Conservation (phyloP, 2,888 invertebrate species). For the Cataglyphis rosenhaueri region DNA sequence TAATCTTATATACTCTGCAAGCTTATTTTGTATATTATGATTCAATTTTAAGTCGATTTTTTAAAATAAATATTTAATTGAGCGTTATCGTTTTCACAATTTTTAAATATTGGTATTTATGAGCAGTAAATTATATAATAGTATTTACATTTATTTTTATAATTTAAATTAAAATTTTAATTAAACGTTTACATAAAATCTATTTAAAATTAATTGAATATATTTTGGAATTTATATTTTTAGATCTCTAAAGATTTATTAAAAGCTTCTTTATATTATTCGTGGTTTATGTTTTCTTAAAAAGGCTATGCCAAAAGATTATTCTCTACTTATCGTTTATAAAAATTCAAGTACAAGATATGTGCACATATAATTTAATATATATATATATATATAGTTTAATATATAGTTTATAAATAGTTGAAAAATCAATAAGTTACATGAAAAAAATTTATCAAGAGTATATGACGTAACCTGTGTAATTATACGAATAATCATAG, state of each 20-base stretch:
- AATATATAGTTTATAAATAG: neutral
- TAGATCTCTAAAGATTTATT: neutral
- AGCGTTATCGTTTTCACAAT: neutral
- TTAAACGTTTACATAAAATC: neutral
- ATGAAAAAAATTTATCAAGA: constrained; percentile 20
- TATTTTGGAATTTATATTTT: too few species aligned
- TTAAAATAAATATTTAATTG: neutral
- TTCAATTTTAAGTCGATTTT: neutral
- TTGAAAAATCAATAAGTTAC: neutral
- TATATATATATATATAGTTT: neutral
- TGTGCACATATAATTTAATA: neutral
- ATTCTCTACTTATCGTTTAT: neutral
- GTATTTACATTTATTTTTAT: neutral
- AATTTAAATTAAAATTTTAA: neutral
- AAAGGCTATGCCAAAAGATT: neutral
- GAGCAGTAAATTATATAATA: too few species aligned
- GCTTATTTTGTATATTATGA: neutral
- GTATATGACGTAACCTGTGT: constrained; percentile 8
- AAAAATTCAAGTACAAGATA: neutral
- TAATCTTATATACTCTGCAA: neutral
- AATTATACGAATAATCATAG: constrained; percentile 39
- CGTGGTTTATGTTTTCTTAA: neutral
- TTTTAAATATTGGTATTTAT: neutral
- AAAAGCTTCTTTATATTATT: neutral
- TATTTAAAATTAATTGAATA: neutral